Conservation (phyloP, 2,113 vertebrate genomes). For the Gracilinanus agilis region DNA sequence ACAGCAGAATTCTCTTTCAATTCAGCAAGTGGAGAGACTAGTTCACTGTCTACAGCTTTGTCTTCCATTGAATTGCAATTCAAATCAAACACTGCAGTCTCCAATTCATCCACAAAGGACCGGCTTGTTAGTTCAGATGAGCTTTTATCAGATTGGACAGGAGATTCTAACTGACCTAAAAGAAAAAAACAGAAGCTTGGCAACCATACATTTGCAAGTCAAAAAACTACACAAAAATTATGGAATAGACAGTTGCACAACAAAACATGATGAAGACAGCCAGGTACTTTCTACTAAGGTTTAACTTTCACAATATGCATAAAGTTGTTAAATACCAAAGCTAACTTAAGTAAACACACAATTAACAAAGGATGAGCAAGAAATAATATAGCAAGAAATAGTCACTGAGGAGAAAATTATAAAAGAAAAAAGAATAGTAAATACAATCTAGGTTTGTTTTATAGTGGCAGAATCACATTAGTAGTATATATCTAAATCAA, state of each 20-base stretch:
- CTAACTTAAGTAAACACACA: background rate
- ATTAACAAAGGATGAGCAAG: background rate
- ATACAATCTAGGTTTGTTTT: background rate
- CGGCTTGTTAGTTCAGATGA: constrained; percentile 71
- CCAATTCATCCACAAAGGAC: constrained; percentile 70
- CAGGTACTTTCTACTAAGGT: constrained; percentile 31
- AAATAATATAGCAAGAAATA: constrained; percentile 29
- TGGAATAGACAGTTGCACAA: constrained; percentile 33
- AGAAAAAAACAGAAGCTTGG: constrained; percentile 29
- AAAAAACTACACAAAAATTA: constrained; percentile 21
- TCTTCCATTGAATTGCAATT: constrained; percentile 80
- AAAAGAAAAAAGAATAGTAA: background rate
- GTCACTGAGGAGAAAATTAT: constrained; percentile 17
- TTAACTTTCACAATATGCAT: constrained; percentile 22
- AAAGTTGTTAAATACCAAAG: background rate
- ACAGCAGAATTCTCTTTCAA: constrained; percentile 80
- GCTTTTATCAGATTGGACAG: constrained; percentile 80
- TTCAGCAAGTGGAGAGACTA: constrained; percentile 69
- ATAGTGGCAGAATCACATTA: background rate
- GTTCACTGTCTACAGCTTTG: constrained; percentile 76
- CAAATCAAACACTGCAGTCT: constrained; percentile 66
- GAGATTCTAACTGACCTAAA: constrained; percentile 81
- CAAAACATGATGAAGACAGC: constrained; percentile 32
- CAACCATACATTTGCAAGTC: constrained; percentile 6
- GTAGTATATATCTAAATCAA: background rate